Percentiles rank a stretch among this genome's conserved stretches.
Conservation (phyloP, 2,797 vertebrate species). For the Chelon labrosus region DNA sequence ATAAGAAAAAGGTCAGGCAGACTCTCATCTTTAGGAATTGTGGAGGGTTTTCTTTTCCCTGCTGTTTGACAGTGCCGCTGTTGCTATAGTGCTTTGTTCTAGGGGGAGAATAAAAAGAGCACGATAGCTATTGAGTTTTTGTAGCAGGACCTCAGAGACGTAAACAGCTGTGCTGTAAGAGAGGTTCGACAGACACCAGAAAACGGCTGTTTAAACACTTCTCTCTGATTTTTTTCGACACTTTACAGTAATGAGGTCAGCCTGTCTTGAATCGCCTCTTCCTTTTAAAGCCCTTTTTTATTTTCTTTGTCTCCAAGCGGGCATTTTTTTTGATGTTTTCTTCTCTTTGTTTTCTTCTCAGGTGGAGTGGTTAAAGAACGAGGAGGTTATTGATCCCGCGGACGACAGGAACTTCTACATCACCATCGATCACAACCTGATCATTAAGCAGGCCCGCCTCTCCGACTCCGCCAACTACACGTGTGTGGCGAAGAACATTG, state of each 20-base stretch:
- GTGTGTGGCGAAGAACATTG: conserved; percentile 98
- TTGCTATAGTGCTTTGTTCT: conserved; percentile 70
- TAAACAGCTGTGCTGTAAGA: conserved; percentile 66
- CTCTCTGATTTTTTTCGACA: conserved; percentile 35
- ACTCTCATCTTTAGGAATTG: conserved; percentile 62
- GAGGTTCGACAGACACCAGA: conserved; percentile 46
- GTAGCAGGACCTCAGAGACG: conserved; percentile 68
- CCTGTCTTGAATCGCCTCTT: conserved; percentile 18
- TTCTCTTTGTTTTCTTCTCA: conserved; percentile 52
- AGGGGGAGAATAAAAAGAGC: conserved; percentile 68
- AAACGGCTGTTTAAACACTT: conserved; percentile 58
- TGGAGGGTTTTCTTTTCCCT: conserved; percentile 61
- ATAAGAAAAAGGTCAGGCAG: conserved; percentile 78
- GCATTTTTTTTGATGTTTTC: conserved; percentile 8
- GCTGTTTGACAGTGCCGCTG: conserved; percentile 44
- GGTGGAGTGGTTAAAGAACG: conserved; percentile 99
- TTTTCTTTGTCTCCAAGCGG: background rate
- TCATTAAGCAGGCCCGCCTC: conserved; percentile 98
- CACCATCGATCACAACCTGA: conserved; percentile 98
- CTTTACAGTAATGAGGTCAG: conserved; percentile 48
- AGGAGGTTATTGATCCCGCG: conserved; percentile 95
- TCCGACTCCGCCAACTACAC: conserved; percentile 98
- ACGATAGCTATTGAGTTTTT: conserved; percentile 80
- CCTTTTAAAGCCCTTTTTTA: background rate
- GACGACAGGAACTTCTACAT: conserved; percentile 99